Percentiles rank a stretch among this genome's conserved stretches.
These are phyloP conservation scores for Coilia nasus DNA, from an alignment of 2,797 vertebrate species.

Conservation along the genomic window DNA sequence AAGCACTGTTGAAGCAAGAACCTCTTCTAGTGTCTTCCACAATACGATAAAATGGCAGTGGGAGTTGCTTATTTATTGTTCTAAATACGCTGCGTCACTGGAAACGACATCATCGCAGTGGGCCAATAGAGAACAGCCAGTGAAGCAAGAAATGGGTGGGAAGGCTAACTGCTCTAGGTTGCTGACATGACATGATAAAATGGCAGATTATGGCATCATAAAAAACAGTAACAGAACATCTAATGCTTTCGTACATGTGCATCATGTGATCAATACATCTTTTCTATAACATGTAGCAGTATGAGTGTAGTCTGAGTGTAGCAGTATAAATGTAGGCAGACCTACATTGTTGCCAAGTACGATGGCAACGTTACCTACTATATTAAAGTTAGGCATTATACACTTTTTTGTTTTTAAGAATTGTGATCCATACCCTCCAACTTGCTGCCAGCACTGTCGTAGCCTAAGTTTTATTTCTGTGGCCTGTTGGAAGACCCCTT, in stretches of 20 bases:
- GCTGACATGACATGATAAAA: conserved; percentile 15
- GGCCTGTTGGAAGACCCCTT: background rate
- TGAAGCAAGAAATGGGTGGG: background rate
- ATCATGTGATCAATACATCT: too few relatives aligned
- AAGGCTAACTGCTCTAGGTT: background rate
- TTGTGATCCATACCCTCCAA: background rate
- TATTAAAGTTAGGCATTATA: too few relatives aligned
- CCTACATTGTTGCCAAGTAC: too few relatives aligned
- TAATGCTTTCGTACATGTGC: too few relatives aligned
- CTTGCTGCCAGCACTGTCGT: background rate
- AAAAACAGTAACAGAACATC: background rate
- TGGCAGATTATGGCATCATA: background rate
- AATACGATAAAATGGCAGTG: conserved; percentile 2
- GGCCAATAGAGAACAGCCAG: conserved; percentile 2
- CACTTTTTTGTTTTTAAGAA: too few relatives aligned
- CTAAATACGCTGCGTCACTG: conserved; percentile 12
- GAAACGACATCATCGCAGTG: background rate
- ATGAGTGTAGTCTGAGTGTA: too few relatives aligned
- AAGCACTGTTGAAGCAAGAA: conserved; percentile 84
- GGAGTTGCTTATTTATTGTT: conserved; percentile 18
- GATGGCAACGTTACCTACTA: too few relatives aligned
- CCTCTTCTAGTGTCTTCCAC: conserved; percentile 24
- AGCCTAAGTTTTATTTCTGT: background rate
- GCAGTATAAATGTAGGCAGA: too few relatives aligned
- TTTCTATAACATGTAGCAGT: too few relatives aligned